Base-by-base conservation (phyloP, 2,888 invertebrate species). In the Junonia oenone region DNA sequence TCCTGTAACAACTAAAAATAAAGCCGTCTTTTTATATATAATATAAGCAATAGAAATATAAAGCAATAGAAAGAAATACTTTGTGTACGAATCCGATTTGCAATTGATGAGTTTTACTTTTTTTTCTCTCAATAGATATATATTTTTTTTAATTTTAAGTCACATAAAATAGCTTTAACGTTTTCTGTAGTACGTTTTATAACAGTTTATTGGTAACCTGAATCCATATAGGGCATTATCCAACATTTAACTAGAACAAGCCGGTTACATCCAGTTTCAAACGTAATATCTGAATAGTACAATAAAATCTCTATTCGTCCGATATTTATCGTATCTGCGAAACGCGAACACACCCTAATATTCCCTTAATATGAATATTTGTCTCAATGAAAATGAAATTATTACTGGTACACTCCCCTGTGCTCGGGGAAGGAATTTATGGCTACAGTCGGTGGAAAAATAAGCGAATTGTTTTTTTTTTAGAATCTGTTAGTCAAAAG, bases 371-470 rank as follows among this genome's bases (percentile, higher is more conserved):
- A 83, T 79, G 83, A 80, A 83, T 86, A 88, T 89, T 89, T 86
- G 88, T 88, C 85, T 87, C 87, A 87, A 87, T 86, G 83, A 84
- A 87, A 87, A 83, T 71, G 77, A 80, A 84, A 86, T 87, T 87
- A 87, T 76, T 82, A 76, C 70, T 66, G 62, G 68, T 71, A 73
- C 75, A 76, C 76, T 75, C 76, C 78, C 78, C 73, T 51, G 40
- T 45, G 38, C 49, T 49, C 71, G 78, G 79, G 49, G 31, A 76
- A 75, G 71, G 74, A 81, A 84, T 84, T 81, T 85, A 84, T 83
- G 73, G 67, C 72, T 72, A 58, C 49, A 73, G 72, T 74, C 70
- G 66, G 63, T 68, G 76, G 78, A 83, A 83, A 84, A 83, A 81
- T 78, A 67, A 64, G 68, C 58, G 68, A 66, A 66, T 72, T 77